Evolutionary conservation across 2,888 invertebrate genomes (phyloP), one percentile per base, ranked within the genome.

Genomic region (Tanytarsus gracilentus): DNA sequence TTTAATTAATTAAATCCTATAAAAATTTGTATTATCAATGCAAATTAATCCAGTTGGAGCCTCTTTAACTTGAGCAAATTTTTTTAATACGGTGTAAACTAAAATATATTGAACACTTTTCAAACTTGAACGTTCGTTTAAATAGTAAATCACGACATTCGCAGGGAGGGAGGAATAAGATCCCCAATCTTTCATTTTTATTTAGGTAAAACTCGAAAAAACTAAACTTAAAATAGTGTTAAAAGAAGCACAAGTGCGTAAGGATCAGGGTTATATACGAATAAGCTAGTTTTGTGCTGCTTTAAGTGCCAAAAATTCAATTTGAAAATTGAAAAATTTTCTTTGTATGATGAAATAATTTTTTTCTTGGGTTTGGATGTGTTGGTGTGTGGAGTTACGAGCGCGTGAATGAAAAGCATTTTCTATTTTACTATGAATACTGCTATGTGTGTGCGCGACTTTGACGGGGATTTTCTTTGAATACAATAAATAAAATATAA

Each of bases 331-430:
- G n/a, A n/a, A n/a, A n/a, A n/a, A n/a, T 27, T 56, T 58, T 23
- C 58, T 58, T 58, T 58, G 58, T 58, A 58, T 58, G 58, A 58
- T 58, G 58, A 58, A 58, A 58, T 58, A 44, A 48, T 58, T 48
- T 58, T 58, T 48, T 58, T 56, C 11, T 18, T 56, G 40, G 23
- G 40, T 39, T 58, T 18, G 49, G 49, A 18, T 26, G 58, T 29
- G 27, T 40, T 39, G 55, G 40, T 27, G 39, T 39, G 30, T 39
- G 33, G 55, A 56, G 21, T 27, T 39, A 18, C 44, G 44, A 33
- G 33, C 53, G 58, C 44, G 26, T 58, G 58, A 58, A 58, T 58
- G 58, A 58, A 58, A 58, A 58, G 29, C 8, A 44, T 58, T 58
- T 58, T 58, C 58, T 58, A 48, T 26, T 58, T 58, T 58, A 58